Conservation (phyloP, 2,888 invertebrate species). For the Aspidapion aeneum region DNA sequence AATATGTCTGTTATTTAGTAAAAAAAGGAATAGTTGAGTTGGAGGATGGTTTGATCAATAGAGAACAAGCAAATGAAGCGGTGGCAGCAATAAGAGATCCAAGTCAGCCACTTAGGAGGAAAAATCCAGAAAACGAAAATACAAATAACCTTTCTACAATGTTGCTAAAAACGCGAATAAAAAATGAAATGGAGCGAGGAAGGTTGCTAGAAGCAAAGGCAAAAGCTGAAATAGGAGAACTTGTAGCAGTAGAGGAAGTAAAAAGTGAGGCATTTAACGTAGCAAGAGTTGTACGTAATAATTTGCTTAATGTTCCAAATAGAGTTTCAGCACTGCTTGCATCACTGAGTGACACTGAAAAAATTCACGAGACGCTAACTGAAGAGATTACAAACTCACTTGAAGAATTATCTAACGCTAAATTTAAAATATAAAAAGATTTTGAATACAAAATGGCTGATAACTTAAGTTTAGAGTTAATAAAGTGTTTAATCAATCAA, state of each 20-base stretch:
- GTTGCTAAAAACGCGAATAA: too few species aligned
- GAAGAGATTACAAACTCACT: too few species aligned
- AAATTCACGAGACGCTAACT: too few species aligned
- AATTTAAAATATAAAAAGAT: slow-evolving; percentile 14
- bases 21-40: slow-evolving; percentile 22
- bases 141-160: slow-evolving; percentile 18
- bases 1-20: slow-evolving; percentile 22
- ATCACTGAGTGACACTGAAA: slow-evolving; percentile 19
- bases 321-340: slow-evolving; percentile 20
- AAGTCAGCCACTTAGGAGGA: slow-evolving; percentile 21
- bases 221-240: slow-evolving; percentile 16
- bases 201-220: slow-evolving; percentile 11
- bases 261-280: slow-evolving; percentile 19
- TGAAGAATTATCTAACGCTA: too few species aligned
- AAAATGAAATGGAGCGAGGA: slow-evolving; percentile 20
- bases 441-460: slow-evolving; percentile 10
- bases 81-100: slow-evolving; percentile 19
- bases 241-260: slow-evolving; percentile 20
- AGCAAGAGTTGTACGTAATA: slow-evolving; percentile 19
- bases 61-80: slow-evolving; percentile 20
- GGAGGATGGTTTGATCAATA: slow-evolving; percentile 17
- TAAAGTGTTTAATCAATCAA: slow-evolving; percentile 10
- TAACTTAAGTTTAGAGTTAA: slow-evolving; percentile 13
- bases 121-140: slow-evolving; percentile 11
- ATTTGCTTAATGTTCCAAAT: slow-evolving; percentile 18